Base-by-base conservation (phyloP, 2,888 invertebrate genomes). In the Sialis fuliginosa region DNA sequence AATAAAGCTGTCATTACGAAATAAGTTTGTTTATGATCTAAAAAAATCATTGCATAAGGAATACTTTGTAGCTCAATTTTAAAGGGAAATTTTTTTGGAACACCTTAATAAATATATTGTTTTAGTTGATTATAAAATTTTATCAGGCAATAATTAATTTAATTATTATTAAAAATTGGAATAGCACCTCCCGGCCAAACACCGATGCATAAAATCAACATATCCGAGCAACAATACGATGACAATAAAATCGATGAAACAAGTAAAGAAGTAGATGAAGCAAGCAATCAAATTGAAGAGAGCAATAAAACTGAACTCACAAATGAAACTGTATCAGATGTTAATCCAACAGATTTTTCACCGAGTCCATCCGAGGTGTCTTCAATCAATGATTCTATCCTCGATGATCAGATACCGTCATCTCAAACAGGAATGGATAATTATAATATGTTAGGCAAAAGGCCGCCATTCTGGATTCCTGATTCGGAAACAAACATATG, bases 391-490 rank as follows among this genome's bases (percentile, higher is more conserved):
- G 54, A 52, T 12, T 55, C 56, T 33, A 59, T 56, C 50, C 56
- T 58, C 37, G 59, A 60, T 4, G 61, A 60, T 6, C 61, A 61
- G 50, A 52, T 55, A 10, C 58, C 60, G 3, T 62, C 63, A 44
- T 62, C 58, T 52, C 60, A 61, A 13, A 57, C 62, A 31, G 45
- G 12, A n/a, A 42, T 39, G 6, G 47, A 47, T 42, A 47, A 47
- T 42, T 42, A 47, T 34, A 42, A 10, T 30, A 47, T 64, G 63
- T 51, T 88, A 47, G 88, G 88, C 1, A 78, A 79, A 58, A 72
- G 81, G 47, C 80, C 84, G 9, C 90, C 90, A 0, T 74, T 80
- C 55, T 91, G 91, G 91, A 78, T 91, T 45, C 89, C 89, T 0
- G 91, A 92, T 62, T 71, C 77, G 4, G 84, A 85, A 54, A 83